phyloP scores from a whole-genome alignment of 2,797 vertebrate genomes.

The Macroramphosus scolopax region DNA sequence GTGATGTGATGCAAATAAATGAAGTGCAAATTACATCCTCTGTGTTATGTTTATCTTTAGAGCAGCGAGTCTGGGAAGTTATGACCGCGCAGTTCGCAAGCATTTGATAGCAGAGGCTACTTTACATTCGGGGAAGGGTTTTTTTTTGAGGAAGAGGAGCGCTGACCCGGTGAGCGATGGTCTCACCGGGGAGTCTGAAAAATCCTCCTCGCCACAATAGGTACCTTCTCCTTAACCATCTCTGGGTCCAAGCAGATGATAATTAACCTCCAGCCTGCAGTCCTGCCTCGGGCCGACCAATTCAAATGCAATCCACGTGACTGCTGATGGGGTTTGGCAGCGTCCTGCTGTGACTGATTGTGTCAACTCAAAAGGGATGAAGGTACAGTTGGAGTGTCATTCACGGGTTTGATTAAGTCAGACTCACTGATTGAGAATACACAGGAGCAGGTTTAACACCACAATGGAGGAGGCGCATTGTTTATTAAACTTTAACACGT shows the following conservation, averaged over 20 bases:
- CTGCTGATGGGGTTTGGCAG: slow-evolving; percentile 28
- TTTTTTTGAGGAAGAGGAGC: slow-evolving; percentile 10
- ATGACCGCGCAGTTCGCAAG: slow-evolving; percentile 4
- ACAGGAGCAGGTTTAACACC: slow-evolving; percentile 8
- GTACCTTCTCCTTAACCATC: slow-evolving; percentile 46
- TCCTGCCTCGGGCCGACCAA: slow-evolving; percentile 22
- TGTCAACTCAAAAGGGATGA: slow-evolving; percentile 7
- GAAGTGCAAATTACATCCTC: slow-evolving; percentile 35
- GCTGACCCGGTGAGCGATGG: neutral
- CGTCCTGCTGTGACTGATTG: slow-evolving; percentile 47
- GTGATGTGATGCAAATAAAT: slow-evolving; percentile 64
- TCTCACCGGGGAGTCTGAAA: slow-evolving; percentile 32
- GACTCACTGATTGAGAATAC: slow-evolving; percentile 36
- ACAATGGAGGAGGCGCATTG: slow-evolving; percentile 2
- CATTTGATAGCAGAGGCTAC: neutral
- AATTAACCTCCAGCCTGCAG: slow-evolving; percentile 45
- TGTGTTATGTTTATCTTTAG: slow-evolving; percentile 41
- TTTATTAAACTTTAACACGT: slow-evolving; percentile 3
- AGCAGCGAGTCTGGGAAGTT: neutral
- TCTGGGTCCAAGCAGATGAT: slow-evolving; percentile 50
- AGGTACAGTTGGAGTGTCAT: slow-evolving; percentile 9
- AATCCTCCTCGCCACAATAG: slow-evolving; percentile 29
- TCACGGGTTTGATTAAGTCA: slow-evolving; percentile 30
- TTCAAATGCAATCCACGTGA: slow-evolving; percentile 63
- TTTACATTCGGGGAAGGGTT: slow-evolving; percentile 15